Base-by-base conservation (phyloP, 2,113 vertebrate species). In the Xiphophorus maculatus region DNA sequence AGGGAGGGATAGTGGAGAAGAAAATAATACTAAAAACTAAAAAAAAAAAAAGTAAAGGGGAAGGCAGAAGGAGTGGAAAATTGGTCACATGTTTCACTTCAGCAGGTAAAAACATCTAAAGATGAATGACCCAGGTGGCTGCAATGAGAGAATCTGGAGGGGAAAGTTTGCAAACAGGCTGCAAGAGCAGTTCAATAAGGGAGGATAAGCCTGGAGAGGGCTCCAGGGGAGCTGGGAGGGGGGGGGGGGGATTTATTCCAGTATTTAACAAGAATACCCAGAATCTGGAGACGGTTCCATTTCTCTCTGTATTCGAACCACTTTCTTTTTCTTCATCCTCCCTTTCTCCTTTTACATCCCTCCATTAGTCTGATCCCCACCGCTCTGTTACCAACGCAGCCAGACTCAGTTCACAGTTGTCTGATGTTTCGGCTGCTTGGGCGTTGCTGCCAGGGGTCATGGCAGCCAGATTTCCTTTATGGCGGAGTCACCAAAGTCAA, bases 401-500 rank as follows among this genome's bases (percentile, higher is more conserved):
- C 58, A 74, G 76, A 17, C 67, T 51, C 54, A 83, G 84, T 60
- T 61, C 77, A 66, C 72, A 6, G 76, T 71, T 71, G 78, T 87
- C 75, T 91, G 87, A 91, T 93, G 90, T 90, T 88, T 83, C 42
- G 63, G 77, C 74, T 33, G 74, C 69, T 69, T 81, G 86, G 61
- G 76, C 66, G 81, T 33, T 64, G 81, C 76, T 85, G 63, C 78
- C 66, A 82, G 75, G 90, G 92, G 92, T 94, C 92, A 92, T 62
- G 40, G 90, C 84, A 70, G 86, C 90, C 92, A 89, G 90, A 89
- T 91, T 89, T 76, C 64, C 69, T 94, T 93, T 90, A 94, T 88
- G 87, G 89, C 15, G 15, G 79, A 93, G 92, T 93, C 91, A 93
- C 74, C 13, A 63, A 71, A 91, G 93, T 94, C 93, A 93, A 92